Conservation (phyloP, 30 jellyfish, hydroid and myxozoan species). For the Aurelia sp. region DNA sequence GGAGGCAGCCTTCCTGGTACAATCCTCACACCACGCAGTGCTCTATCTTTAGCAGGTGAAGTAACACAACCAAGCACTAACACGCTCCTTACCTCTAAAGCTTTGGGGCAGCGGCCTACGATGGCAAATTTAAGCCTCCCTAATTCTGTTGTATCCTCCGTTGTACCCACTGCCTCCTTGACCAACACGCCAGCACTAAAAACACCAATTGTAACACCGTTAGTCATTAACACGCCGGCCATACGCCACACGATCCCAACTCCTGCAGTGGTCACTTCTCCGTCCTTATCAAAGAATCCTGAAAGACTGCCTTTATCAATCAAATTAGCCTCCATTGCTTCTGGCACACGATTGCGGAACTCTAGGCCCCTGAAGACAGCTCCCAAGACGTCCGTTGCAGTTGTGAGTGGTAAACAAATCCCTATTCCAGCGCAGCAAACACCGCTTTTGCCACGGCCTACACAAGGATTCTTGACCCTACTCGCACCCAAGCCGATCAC, state of each 20-base stretch:
- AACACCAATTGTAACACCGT: constrained; percentile 45
- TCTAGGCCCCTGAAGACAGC: constrained; percentile 26
- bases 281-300: neutral
- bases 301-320: constrained; percentile 52
- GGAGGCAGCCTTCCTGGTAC: neutral
- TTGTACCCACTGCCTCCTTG: constrained; percentile 15
- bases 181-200: constrained; percentile 18
- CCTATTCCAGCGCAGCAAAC: constrained; percentile 22
- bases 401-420: neutral
- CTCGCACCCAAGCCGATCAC: constrained; percentile 45
- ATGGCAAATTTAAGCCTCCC: neutral
- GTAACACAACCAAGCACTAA: neutral
- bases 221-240: neutral
- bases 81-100: too few relatives aligned
- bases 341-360: constrained; percentile 53
- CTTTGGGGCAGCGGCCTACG: constrained; percentile 2
- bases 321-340: constrained; percentile 55
- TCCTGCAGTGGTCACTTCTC: neutral
- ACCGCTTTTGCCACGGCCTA: constrained; percentile 57
- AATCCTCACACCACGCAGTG: neutral
- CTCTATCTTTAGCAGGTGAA: neutral
- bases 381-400: constrained; percentile 6
- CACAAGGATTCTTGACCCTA: constrained; percentile 48
- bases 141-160: neutral
- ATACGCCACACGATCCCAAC: neutral